Evolutionary conservation across 2,113 vertebrate genomes (phyloP), one percentile per base, ranked within the genome.

Genomic region (Albula goreensis): DNA sequence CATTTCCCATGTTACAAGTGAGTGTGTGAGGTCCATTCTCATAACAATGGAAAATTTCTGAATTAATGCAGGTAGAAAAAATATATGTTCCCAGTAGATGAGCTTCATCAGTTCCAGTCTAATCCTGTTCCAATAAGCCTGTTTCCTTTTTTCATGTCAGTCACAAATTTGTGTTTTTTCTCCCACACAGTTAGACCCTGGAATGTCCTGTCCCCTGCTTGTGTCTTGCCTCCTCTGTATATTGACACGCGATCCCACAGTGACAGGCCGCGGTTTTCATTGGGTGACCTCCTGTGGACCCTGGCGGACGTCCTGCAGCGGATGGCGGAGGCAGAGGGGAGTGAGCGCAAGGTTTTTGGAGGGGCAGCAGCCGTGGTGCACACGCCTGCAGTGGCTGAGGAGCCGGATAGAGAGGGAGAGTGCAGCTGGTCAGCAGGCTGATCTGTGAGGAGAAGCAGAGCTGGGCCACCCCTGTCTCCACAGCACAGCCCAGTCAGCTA

Each of bases 381-480:
- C 0, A 0, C 91, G 88, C 53, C 80, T 95, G n/a, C 93, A 94
- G 87, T 94, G 93, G 48, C 90, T 94, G 78, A 94, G 94, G 85
- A 17, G 49, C 60, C 19, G 17, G 60, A 66, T 66, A 5, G 17
- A 66, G 4, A 15, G 3, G 60, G 15, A 66, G 17, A 19, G 70
- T 12, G 49, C 49, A 70, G 66, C 49, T 77, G 48, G 66, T 83
- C 41, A 83, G 31, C 22, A 41, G 70, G 49, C 10, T 51, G 17
- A 17, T 22, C 63, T 51, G 17, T 19, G 12, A 11, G 49, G 48
- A 17, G 63, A 5, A 5, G 63, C 3, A 19, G 41, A 50, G 22
- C 60, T 57, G n/a, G 5, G 56, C n/a, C 19, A 9, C 9, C 31
- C 10, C 60, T 19, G 17, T 66, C 25, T 10, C 53, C 53, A 19